A percentile compares a stretch with the other conserved stretches of the same genome.
These are phyloP conservation scores for Rafetus swinhoei DNA, from an alignment of 2,113 vertebrate species.

Conservation along the genomic window DNA sequence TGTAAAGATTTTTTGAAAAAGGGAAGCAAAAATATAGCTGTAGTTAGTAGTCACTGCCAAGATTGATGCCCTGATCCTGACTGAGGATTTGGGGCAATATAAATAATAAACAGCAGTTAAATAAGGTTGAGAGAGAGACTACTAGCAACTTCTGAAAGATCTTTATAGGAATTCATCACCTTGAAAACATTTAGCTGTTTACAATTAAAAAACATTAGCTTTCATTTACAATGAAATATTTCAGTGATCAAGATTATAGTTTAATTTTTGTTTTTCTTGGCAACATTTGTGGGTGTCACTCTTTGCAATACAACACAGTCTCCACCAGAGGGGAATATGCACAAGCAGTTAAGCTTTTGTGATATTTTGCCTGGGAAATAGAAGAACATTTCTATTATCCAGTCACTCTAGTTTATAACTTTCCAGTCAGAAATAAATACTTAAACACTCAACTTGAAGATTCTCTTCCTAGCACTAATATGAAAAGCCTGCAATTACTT, in stretches of 20 bases:
- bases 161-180: neutral
- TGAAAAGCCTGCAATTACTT: neutral
- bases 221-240: neutral
- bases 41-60: neutral
- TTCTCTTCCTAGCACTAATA: neutral
- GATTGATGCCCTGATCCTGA: neutral
- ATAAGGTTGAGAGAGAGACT: neutral
- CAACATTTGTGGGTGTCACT: neutral
- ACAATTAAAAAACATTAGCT: neutral
- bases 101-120: neutral
- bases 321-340: constrained; percentile 72
- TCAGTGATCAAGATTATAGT: neutral
- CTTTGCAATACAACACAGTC: neutral
- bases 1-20: neutral
- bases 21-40: neutral
- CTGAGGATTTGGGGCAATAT: neutral
- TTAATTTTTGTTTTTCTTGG: neutral
- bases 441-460: neutral
- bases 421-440: neutral
- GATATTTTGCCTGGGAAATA: neutral
- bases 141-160: neutral
- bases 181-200: neutral
- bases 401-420: neutral
- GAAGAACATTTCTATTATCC: neutral
- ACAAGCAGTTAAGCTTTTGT: constrained; percentile 41